Conservation (phyloP, 1,140 invertebrate genomes). For the Arctopsyche grandis region DNA sequence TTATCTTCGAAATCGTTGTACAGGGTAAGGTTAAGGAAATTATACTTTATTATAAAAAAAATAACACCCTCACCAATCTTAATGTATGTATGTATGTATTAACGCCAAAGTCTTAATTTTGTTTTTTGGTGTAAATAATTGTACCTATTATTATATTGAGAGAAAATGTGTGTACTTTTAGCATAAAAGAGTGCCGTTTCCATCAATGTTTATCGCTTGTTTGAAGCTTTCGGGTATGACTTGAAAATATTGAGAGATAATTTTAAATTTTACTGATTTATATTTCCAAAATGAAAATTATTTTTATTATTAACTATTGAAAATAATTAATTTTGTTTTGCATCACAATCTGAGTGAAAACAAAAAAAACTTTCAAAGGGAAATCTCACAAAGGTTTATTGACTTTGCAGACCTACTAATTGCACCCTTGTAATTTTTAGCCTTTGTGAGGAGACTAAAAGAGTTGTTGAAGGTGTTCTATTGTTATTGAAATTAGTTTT, state of each 20-base stretch:
- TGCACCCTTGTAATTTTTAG: constrained; percentile 15
- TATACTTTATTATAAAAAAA: constrained; percentile 36
- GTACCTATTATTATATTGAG: constrained; percentile 6
- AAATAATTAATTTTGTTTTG: too few species aligned
- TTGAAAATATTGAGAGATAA: neutral
- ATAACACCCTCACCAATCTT: constrained; percentile 35
- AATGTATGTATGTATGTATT: constrained; percentile 26
- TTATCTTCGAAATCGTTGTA: constrained; percentile 51
- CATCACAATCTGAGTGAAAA: neutral
- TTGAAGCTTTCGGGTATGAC: neutral
- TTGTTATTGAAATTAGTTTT: constrained; percentile 5
- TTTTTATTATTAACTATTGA: constrained; percentile 2
- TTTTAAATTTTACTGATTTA: neutral
- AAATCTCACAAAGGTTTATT: constrained; percentile 14
- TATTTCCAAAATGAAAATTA: neutral
- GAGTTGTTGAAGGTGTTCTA: constrained; percentile 14
- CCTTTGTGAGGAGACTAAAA: neutral
- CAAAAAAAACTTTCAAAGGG: constrained; percentile 12
- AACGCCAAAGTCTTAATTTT: constrained; percentile 36
- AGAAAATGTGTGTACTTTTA: constrained; percentile 20
- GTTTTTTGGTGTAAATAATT: constrained; percentile 1
- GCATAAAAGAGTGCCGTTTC: constrained; percentile 3
- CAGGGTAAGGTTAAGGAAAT: constrained; percentile 49
- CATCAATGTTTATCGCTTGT: constrained; percentile 31
- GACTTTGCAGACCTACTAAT: constrained; percentile 17